Evolutionary conservation across 1,140 invertebrate genomes (phyloP), one percentile per base, ranked within the genome.

Genomic region (Musca vetustissima): DNA sequence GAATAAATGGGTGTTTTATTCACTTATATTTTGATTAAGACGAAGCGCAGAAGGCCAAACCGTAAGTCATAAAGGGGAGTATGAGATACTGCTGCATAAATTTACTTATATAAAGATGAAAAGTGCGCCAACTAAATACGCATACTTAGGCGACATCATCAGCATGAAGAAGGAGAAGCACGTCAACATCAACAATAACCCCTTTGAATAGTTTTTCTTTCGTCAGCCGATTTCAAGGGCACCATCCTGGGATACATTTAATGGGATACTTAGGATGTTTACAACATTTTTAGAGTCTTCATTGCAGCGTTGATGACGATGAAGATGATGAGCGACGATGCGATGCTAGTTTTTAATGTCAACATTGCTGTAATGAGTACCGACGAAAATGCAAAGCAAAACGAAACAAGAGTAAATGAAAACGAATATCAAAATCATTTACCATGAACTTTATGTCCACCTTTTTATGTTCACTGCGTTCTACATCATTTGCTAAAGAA

Each of bases 401-500:
- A n/a, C n/a, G n/a, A n/a, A n/a, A n/a, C n/a, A n/a, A n/a, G n/a
- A n/a, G n/a, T n/a, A n/a, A n/a, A n/a, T n/a, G 36, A 43, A 43
- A 43, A 43, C 13, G 36, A 43, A 11, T 4, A 61, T 43, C 28
- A 36, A 36, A 61, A 36, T 61, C 57, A 61, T 32, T 61, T 61
- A 61, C 57, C 57, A 61, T 61, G 57, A 61, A 61, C 57, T 43
- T 28, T 61, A 36, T 59, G 22, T 43, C 36, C 36, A 43, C 36
- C 36, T 43, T 43, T n/a, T 43, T 11, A 43, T 43, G 13, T 43
- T 7, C 1, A n/a, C 36, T 7, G 13, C 6, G 36, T 43, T 43
- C 36, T 43, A 13, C 36, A 43, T 43, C 36, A 43, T 43, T 43
- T 43, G 11, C 7, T 21, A 19, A 43, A 43, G 19, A 28, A 61